These are phyloP conservation scores for Eucriotettix oculatus DNA, from an alignment of 2,888 invertebrate species.

Conservation along the genomic window DNA sequence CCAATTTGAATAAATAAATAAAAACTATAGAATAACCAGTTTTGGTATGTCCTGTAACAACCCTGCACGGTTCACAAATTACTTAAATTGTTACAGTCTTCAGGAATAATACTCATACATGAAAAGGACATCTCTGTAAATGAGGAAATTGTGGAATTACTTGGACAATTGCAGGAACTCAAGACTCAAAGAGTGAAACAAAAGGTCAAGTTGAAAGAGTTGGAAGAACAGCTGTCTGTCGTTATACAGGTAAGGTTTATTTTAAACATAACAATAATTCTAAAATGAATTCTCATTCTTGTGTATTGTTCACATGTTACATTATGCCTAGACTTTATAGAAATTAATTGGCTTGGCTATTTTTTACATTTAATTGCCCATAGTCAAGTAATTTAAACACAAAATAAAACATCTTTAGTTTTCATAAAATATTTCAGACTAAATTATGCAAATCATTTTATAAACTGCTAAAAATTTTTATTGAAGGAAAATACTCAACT, in stretches of 20 bases:
- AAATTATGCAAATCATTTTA: not conserved
- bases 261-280: not conserved
- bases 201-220: conserved; percentile 52
- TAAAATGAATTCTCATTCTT: not conserved
- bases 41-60: no score
- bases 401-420: no score
- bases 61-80: no score
- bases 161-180: conserved; percentile 53
- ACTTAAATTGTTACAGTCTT: not conserved
- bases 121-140: not conserved
- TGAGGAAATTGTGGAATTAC: conserved; percentile 28
- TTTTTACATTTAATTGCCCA: no score
- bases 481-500: conserved; percentile 46
- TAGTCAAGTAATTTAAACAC: no score
- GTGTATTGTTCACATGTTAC: no score
- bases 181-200: conserved; percentile 52
- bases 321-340: no score
- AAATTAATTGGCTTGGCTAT: no score
- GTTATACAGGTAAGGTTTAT: conserved; percentile 22
- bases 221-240: conserved; percentile 59
- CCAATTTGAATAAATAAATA: no score
- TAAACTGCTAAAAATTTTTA: not conserved
- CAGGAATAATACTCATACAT: not conserved
- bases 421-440: no score
- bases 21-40: no score